These are phyloP conservation scores for Pangasius djambal DNA, from an alignment of 2,797 vertebrate species.

Conservation along the genomic window DNA sequence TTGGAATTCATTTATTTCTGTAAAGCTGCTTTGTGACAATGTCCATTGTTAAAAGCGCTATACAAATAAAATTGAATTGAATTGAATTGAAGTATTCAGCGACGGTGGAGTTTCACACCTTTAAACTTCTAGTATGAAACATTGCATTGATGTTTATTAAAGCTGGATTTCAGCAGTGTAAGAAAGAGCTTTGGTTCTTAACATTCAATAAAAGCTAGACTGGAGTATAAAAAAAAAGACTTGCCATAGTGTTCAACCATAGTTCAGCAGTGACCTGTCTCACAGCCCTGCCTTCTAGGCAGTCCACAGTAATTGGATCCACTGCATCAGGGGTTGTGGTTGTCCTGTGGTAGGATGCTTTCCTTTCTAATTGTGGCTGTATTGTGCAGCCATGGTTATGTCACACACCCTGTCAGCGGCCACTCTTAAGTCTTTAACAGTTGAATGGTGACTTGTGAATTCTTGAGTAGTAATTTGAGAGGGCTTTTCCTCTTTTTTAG, in stretches of 20 bases:
- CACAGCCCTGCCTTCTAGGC: neutral
- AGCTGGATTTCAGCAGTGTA: neutral
- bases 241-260: no score
- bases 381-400: slow-evolving; percentile 9
- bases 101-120: neutral
- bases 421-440: neutral
- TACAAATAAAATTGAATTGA: no score
- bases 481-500: neutral
- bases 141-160: neutral
- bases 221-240: neutral
- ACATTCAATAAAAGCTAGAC: neutral
- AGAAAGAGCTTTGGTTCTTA: neutral
- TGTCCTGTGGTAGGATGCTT: neutral
- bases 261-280: neutral
- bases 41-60: no score
- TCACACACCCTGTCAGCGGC: neutral
- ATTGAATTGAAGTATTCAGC: neutral
- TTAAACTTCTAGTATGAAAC: neutral
- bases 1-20: no score
- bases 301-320: slow-evolving; percentile 12
- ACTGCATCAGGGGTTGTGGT: slow-evolving; percentile 2
- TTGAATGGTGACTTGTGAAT: neutral
- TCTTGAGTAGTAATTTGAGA: neutral
- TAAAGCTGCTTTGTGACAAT: no score
- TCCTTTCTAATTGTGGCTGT: neutral